These are phyloP conservation scores for Notoglanidium macrostoma DNA, from an alignment of 2,797 vertebrate species.

Conservation along the genomic window DNA sequence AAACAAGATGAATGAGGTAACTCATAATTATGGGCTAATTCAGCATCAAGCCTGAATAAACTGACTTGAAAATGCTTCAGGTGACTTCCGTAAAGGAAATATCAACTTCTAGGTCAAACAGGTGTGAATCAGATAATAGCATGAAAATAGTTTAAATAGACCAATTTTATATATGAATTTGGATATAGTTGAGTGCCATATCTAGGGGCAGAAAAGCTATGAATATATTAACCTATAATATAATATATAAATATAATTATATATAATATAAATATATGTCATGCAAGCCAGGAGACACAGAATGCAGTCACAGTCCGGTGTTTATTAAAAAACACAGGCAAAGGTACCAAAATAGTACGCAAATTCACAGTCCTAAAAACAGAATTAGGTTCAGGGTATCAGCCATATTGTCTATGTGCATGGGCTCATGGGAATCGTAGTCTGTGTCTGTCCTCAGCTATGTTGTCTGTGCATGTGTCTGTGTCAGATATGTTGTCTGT, in stretches of 20 bases:
- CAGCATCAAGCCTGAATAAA: constrained; percentile 72
- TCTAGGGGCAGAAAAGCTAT: neutral
- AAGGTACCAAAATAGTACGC: too few species aligned
- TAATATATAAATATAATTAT: too few species aligned
- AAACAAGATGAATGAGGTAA: constrained; percentile 79
- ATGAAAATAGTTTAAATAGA: neutral
- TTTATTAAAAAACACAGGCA: too few species aligned
- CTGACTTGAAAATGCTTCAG: neutral
- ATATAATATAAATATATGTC: neutral
- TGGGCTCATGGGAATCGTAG: too few species aligned
- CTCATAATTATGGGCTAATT: constrained; percentile 76
- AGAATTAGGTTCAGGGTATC: too few species aligned
- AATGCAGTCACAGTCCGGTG: too few species aligned
- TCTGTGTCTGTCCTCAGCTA: too few species aligned
- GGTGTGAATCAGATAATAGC: neutral
- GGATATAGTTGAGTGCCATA: neutral
- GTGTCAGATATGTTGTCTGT: too few species aligned
- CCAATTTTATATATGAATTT: neutral
- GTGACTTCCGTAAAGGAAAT: neutral
- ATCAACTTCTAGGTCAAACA: neutral
- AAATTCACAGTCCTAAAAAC: too few species aligned
- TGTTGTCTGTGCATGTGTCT: too few species aligned
- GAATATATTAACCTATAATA: neutral
- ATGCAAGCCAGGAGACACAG: too few species aligned
- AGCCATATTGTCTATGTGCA: too few species aligned